Percentiles rank a stretch among this genome's conserved stretches.
Evolutionary conservation across 2,888 invertebrate genomes (phyloP).

Genomic region (Deladenus siricidicola): DNA sequence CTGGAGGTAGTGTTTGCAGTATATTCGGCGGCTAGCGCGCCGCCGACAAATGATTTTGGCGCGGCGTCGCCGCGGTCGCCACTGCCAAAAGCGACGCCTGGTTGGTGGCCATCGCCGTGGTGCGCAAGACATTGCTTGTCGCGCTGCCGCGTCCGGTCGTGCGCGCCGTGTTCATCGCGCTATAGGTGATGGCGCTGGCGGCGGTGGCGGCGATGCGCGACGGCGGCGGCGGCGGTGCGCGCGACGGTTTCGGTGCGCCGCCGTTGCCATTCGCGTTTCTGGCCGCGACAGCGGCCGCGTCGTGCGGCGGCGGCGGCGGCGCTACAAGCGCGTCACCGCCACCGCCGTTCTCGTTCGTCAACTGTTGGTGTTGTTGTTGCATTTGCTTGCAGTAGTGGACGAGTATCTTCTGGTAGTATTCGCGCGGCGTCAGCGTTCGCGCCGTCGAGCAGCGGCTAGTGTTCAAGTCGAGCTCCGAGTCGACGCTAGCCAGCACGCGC

Average conservation of each 20-base stretch:
- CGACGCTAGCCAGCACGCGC: conserved; percentile 50
- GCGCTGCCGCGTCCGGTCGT: not conserved
- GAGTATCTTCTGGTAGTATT: conserved; percentile 52
- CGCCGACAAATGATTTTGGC: not conserved
- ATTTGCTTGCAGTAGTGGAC: conserved; percentile 47
- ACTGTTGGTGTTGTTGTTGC: conserved; percentile 17
- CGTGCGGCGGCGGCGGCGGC: not conserved
- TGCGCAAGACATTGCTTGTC: not conserved
- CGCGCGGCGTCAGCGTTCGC: conserved; percentile 51
- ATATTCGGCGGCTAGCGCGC: no score
- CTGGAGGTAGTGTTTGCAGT: no score
- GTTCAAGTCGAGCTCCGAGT: conserved; percentile 33
- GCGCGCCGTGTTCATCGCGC: not conserved
- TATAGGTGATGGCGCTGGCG: not conserved
- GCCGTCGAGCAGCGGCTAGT: conserved; percentile 48
- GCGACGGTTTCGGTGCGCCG: no score
- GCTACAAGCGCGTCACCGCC: not conserved
- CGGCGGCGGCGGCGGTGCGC: not conserved
- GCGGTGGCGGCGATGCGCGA: not conserved
- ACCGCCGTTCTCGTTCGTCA: not conserved
- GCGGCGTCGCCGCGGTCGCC: not conserved
- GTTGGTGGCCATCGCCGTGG: not conserved
- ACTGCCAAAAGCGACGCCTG: not conserved
- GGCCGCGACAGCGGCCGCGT: not conserved
- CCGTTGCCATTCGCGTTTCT: not conserved